phyloP scores from a whole-genome alignment of 2,113 vertebrate species.

The Pseudorectes ferrugineus region DNA sequence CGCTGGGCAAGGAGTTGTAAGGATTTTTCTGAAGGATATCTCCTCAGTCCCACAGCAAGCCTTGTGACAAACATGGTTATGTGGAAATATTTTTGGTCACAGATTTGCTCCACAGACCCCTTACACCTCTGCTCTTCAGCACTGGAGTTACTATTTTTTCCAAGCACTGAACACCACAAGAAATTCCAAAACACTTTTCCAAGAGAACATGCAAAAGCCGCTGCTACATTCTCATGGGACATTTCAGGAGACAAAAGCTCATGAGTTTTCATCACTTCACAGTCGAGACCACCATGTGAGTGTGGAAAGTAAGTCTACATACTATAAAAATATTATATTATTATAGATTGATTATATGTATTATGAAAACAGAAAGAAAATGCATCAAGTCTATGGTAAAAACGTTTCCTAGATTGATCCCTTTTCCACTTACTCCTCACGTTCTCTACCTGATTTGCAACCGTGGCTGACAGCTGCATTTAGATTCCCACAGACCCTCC shows the following conservation, averaged over 20 bases:
- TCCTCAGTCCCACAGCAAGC: background rate
- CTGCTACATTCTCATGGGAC: background rate
- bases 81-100: background rate
- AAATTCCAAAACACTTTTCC: background rate
- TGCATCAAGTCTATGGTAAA: background rate
- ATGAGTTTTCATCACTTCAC: background rate
- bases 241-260: background rate
- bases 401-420: background rate
- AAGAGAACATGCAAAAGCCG: background rate
- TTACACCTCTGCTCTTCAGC: background rate
- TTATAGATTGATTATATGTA: background rate
- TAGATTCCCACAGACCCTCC: background rate
- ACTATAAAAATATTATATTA: background rate
- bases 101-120: background rate
- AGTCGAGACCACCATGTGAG: too few relatives aligned
- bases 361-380: background rate
- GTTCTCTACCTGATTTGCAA: background rate
- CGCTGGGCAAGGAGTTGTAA: background rate
- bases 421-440: background rate
- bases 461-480: background rate
- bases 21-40: background rate
- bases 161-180: background rate
- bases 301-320: background rate
- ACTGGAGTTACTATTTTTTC: background rate
- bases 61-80: background rate